Conservation (phyloP, 1,140 invertebrate genomes). For the Ceratitis capitata region DNA sequence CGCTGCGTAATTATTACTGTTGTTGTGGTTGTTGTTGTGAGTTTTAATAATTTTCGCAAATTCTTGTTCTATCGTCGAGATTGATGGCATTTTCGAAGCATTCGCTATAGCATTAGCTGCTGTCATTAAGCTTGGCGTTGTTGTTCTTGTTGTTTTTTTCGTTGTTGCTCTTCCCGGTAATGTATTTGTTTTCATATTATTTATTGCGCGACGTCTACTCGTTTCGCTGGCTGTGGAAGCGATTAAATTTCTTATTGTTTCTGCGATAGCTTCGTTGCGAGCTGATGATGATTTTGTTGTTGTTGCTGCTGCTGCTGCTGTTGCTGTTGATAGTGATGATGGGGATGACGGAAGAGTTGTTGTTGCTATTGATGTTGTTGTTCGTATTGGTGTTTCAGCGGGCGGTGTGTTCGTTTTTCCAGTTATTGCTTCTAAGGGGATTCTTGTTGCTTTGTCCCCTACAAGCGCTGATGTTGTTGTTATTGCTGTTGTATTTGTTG, state of each 20-base stretch:
- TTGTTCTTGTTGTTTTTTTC: background rate
- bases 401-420: too few species aligned
- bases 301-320: slow-evolving; percentile 31
- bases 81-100: background rate
- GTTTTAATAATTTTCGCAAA: slow-evolving; percentile 37
- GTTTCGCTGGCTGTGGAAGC: background rate
- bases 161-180: background rate
- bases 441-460: too few species aligned
- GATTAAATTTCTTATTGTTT: slow-evolving; percentile 21
- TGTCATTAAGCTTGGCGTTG: background rate
- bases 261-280: background rate
- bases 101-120: background rate
- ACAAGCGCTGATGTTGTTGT: background rate
- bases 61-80: slow-evolving; percentile 39
- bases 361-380: background rate
- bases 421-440: too few species aligned
- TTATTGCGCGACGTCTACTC: background rate
- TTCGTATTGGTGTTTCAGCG: background rate
- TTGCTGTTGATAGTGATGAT: background rate
- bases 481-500: background rate
- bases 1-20: background rate
- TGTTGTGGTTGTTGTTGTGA: background rate
- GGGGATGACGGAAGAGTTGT: background rate
- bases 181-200: slow-evolving; percentile 29
- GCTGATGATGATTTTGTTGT: background rate